Percentiles rank a stretch among this genome's conserved stretches.
Evolutionary conservation across 1,140 invertebrate genomes (phyloP).

Genomic region (Sitobion miscanthi): DNA sequence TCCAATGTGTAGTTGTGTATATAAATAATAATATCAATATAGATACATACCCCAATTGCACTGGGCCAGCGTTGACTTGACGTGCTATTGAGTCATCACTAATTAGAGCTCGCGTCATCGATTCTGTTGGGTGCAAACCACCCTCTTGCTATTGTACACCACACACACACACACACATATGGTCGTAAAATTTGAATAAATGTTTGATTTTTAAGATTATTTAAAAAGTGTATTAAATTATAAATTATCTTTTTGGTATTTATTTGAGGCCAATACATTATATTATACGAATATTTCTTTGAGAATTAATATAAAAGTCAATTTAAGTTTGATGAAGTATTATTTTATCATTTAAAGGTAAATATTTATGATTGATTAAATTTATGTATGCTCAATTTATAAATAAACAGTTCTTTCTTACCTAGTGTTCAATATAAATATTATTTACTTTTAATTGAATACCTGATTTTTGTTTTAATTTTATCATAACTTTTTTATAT

Average conservation of each 20-base stretch:
- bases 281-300: not conserved
- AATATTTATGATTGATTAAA: not conserved
- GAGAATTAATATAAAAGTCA: not conserved
- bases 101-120: slow-evolving; percentile 89
- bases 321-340: not conserved
- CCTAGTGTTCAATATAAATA: not conserved
- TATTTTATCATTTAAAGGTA: not conserved
- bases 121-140: slow-evolving; percentile 86
- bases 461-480: not conserved
- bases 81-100: slow-evolving; percentile 84
- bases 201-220: not conserved
- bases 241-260: slow-evolving; percentile 22
- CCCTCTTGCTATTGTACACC: slow-evolving; percentile 80
- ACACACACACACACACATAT: slow-evolving; percentile 69
- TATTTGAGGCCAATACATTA: not conserved
- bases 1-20: slow-evolving; percentile 45
- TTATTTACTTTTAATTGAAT: not conserved
- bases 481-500: not conserved
- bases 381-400: not conserved
- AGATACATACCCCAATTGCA: slow-evolving; percentile 88
- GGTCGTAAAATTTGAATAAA: slow-evolving; percentile 42
- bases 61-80: slow-evolving; percentile 78
- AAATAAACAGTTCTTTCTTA: not conserved
- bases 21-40: slow-evolving; percentile 55
- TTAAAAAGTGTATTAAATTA: not conserved